Conservation (phyloP, 1,140 invertebrate species). For the Drosophila pruinosa region DNA sequence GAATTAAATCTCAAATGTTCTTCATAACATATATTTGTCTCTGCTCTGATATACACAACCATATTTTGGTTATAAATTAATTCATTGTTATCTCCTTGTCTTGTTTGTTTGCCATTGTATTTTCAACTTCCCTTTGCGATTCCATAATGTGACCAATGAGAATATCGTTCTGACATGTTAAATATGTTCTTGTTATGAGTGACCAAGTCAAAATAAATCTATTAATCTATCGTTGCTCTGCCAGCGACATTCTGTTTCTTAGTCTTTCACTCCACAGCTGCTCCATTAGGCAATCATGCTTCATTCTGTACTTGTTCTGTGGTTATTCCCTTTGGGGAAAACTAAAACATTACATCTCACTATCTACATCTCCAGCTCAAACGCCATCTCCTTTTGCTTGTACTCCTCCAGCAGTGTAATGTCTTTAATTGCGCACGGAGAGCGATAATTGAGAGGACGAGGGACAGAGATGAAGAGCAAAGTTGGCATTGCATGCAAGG, state of each 20-base stretch:
- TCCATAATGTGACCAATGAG: not conserved
- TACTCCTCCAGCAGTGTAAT: conserved; percentile 7
- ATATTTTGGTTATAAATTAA: not conserved
- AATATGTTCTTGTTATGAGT: conserved; percentile 3
- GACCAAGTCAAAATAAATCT: conserved; percentile 28
- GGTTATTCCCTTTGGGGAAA: conserved; percentile 54
- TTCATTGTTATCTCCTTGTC: not conserved
- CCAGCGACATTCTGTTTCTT: not conserved
- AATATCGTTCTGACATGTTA: not conserved
- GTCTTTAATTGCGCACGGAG: conserved; percentile 29
- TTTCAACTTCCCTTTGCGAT: not conserved
- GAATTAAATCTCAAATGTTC: no score
- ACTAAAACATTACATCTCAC: conserved; percentile 24
- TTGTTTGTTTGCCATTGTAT: not conserved
- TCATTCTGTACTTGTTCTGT: conserved; percentile 21
- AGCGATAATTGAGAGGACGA: not conserved
- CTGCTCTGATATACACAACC: not conserved
- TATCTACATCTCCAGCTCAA: not conserved
- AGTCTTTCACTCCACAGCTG: conserved; percentile 34
- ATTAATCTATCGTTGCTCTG: not conserved
- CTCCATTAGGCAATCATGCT: conserved; percentile 23
- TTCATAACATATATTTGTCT: not conserved
- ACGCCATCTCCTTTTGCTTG: not conserved
- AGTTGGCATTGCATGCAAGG: conserved; percentile 25
- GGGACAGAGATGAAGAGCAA: not conserved